phyloP scores from a whole-genome alignment of 2,888 invertebrate species.

The Melanchra persicariae region DNA sequence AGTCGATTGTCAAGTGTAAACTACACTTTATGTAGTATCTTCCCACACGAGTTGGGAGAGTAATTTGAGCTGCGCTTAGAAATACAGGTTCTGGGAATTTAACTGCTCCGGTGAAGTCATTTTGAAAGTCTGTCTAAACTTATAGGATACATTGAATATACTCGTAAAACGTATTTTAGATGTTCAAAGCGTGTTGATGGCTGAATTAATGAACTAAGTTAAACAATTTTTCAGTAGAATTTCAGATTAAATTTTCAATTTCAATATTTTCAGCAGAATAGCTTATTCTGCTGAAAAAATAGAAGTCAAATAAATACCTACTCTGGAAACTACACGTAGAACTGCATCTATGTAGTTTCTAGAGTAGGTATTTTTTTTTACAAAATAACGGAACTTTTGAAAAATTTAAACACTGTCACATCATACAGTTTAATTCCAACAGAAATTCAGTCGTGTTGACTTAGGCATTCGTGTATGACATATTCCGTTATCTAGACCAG shows the following conservation, averaged over 20 bases:
- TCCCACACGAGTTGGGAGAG: conserved; percentile 35
- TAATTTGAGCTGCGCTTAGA: conserved; percentile 28
- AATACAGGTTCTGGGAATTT: conserved; percentile 23
- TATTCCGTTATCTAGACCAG: conserved; percentile 75
- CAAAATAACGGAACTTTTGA: no score
- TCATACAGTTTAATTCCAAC: conserved; percentile 20
- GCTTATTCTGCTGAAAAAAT: no score
- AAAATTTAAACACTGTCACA: not conserved
- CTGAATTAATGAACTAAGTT: not conserved
- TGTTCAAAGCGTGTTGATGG: not conserved
- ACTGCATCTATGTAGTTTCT: not conserved
- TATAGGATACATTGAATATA: conserved; percentile 7
- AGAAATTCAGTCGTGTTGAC: conserved; percentile 34
- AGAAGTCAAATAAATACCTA: no score
- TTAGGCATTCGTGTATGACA: conserved; percentile 60
- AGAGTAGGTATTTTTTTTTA: not conserved
- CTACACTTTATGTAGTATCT: conserved; percentile 27
- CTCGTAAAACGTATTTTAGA: conserved; percentile 23
- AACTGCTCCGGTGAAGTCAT: conserved; percentile 3
- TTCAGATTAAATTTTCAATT: not conserved
- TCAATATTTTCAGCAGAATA: no score
- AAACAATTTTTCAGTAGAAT: not conserved
- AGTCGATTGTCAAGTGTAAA: conserved; percentile 15
- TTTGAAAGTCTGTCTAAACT: conserved; percentile 6
- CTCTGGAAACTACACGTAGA: no score